Conservation (phyloP, 2,113 vertebrate genomes). For the Oriolus oriolus region DNA sequence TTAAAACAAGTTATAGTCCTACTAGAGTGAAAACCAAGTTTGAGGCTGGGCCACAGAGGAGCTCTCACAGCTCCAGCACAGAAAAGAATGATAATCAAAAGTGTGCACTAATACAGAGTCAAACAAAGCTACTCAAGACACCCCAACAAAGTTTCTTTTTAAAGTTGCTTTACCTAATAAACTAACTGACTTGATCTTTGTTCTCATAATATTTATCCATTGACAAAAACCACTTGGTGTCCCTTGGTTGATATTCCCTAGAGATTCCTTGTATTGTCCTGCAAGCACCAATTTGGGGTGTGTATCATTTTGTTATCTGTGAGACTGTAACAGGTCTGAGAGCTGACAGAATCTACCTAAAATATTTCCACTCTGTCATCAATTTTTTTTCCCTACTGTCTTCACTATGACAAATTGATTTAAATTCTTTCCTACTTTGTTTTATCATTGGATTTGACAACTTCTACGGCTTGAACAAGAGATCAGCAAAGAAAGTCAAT, state of each 20-base stretch:
- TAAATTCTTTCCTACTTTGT: background rate
- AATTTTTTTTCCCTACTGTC: background rate
- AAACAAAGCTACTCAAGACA: background rate
- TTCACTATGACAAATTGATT: background rate
- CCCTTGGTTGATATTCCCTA: background rate
- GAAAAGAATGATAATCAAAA: background rate
- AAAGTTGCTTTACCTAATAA: background rate
- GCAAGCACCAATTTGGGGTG: rapidly evolving
- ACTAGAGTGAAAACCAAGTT: background rate
- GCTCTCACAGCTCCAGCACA: background rate
- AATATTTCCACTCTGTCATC: background rate
- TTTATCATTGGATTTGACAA: background rate
- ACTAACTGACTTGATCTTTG: background rate
- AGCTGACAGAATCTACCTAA: background rate
- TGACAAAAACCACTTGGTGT: background rate
- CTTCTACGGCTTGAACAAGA: background rate
- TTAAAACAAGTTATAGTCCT: background rate
- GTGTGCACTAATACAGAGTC: background rate
- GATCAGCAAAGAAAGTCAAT: background rate
- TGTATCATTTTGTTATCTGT: background rate
- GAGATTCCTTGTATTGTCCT: background rate
- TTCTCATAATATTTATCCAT: background rate
- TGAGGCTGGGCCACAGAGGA: background rate
- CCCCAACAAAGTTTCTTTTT: background rate
- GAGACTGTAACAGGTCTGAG: background rate